A percentile compares a stretch with the other conserved stretches of the same genome.
These are phyloP conservation scores for Heterodera schachtii DNA, from an alignment of 1,140 invertebrate species.

Conservation along the genomic window DNA sequence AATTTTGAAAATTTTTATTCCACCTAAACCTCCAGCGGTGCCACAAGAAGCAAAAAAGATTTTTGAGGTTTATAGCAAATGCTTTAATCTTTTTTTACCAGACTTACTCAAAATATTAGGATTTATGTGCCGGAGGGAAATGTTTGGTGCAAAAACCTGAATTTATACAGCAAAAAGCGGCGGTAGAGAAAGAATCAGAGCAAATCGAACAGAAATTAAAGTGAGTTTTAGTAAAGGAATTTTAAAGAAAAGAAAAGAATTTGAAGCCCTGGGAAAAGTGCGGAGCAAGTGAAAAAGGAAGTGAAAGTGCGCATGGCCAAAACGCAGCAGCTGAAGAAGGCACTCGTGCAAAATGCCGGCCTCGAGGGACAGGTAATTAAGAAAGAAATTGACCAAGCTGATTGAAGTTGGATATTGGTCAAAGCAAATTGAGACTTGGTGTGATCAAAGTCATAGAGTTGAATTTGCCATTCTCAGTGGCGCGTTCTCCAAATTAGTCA, in stretches of 20 bases:
- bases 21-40: slow-evolving; percentile 9
- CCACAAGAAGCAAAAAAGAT: slow-evolving; percentile 18
- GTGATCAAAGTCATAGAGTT: no score
- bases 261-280: slow-evolving; percentile 14
- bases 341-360: slow-evolving; percentile 51
- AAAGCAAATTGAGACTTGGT: no score
- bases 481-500: no score
- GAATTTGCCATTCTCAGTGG: no score
- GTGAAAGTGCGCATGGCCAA: slow-evolving; percentile 45
- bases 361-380: slow-evolving; percentile 33
- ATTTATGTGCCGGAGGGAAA: slow-evolving; percentile 22
- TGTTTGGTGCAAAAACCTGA: slow-evolving; percentile 26
- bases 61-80: slow-evolving; percentile 10
- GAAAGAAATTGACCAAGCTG: no score
- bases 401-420: no score
- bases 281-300: slow-evolving; percentile 49
- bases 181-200: slow-evolving; percentile 19
- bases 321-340: slow-evolving; percentile 52
- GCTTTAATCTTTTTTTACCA: neutral
- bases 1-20: slow-evolving; percentile 16
- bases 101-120: neutral
- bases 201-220: slow-evolving; percentile 22
- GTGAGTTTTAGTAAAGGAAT: neutral
- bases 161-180: slow-evolving; percentile 1
- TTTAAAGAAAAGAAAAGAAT: neutral